phyloP scores from a whole-genome alignment of 2,888 invertebrate genomes.

The Palloptera scutellata region DNA sequence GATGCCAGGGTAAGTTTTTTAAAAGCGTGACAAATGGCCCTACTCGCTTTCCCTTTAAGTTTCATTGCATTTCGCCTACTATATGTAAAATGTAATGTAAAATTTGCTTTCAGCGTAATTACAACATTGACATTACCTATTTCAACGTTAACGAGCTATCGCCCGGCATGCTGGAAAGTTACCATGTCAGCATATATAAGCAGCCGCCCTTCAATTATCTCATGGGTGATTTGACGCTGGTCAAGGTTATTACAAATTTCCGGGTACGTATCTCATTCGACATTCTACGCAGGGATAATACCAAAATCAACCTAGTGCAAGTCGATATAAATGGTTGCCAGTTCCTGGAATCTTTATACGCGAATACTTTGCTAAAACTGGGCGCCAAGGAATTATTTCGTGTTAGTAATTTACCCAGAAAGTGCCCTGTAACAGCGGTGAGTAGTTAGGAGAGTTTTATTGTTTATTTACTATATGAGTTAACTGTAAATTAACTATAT shows the following conservation, averaged over 20 bases:
- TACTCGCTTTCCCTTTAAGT: too few species aligned
- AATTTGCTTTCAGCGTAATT: constrained; percentile 7
- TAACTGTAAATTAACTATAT: not conserved
- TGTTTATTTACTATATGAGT: not conserved
- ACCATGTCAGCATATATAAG: not conserved
- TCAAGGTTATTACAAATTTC: constrained; percentile 1
- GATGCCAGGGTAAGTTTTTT: too few species aligned
- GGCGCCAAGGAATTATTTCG: not conserved
- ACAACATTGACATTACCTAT: not conserved
- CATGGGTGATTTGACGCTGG: constrained; percentile 14
- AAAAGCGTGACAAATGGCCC: too few species aligned
- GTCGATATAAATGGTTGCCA: not conserved
- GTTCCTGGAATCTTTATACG: constrained; percentile 5
- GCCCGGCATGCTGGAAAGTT: not conserved
- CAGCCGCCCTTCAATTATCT: not conserved
- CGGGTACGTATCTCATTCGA: constrained; percentile 23
- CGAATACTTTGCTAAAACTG: not conserved
- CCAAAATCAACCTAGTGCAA: not conserved
- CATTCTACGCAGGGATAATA: constrained; percentile 40
- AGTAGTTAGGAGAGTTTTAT: constrained; percentile 25
- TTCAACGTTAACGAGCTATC: not conserved
- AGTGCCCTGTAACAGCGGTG: constrained; percentile 38
- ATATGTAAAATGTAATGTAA: too few species aligned
- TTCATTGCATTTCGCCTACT: too few species aligned
- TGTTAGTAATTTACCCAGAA: constrained; percentile 38